A percentile compares a stretch with the other conserved stretches of the same genome.
Evolutionary conservation across 2,888 invertebrate genomes (phyloP).

Genomic region (Macrophya annulata): DNA sequence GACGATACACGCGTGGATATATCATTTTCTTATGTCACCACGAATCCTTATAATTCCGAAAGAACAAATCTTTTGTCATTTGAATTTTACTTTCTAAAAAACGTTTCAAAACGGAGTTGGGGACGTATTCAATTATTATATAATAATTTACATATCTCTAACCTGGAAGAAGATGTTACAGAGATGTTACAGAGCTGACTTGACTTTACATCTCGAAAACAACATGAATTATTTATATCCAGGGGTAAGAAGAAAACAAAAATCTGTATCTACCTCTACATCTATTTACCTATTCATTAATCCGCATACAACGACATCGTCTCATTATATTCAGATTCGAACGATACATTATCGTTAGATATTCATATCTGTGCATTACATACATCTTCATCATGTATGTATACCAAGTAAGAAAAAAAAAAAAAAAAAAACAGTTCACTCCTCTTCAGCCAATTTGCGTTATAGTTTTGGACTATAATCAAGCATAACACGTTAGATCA

Average conservation of each 20-base stretch:
- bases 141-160: neutral
- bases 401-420: neutral
- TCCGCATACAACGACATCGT: neutral
- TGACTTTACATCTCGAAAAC: neutral
- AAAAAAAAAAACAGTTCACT: neutral
- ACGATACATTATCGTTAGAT: neutral
- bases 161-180: neutral
- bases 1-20: neutral
- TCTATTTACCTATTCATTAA: neutral
- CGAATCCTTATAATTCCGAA: neutral
- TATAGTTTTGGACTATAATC: neutral
- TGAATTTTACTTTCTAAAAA: neutral
- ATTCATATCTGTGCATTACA: neutral
- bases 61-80: neutral
- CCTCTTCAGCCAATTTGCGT: neutral
- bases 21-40: neutral
- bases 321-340: neutral
- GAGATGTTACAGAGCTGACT: neutral
- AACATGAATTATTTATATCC: slow-evolving; percentile 5
- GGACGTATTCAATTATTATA: slow-evolving; percentile 3
- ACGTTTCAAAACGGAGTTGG: too few relatives aligned
- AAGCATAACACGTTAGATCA: neutral
- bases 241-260: neutral
- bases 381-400: neutral
- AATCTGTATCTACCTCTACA: neutral